These are phyloP conservation scores for Sylvicapra grimmia DNA, from an alignment of 2,113 vertebrate species.

Conservation along the genomic window DNA sequence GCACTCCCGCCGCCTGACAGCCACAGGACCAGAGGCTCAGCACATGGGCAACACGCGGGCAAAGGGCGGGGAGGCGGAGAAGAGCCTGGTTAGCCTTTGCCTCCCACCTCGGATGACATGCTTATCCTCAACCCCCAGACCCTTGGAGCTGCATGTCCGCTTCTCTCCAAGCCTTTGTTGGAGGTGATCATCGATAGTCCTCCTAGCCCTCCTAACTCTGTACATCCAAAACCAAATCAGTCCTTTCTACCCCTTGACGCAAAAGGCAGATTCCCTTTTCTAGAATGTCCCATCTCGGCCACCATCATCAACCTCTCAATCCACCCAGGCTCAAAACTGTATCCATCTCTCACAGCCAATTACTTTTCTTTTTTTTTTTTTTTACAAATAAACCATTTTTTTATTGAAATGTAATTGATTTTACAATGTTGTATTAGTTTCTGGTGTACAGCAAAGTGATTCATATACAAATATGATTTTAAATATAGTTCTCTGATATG, in stretches of 20 bases:
- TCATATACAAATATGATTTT: background rate
- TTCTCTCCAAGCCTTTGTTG: background rate
- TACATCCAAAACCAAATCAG: background rate
- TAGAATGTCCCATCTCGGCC: background rate
- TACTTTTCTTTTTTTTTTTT: background rate
- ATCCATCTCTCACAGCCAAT: background rate
- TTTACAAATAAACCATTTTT: background rate
- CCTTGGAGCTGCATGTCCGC: fast-evolving
- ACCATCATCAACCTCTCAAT: background rate
- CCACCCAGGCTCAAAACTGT: background rate
- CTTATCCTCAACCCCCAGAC: background rate
- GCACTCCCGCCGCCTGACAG: too few species aligned
- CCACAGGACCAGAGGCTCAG: background rate
- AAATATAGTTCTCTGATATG: background rate
- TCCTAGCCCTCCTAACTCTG: background rate
- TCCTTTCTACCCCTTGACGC: background rate
- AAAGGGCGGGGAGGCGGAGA: background rate
- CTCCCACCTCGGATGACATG: background rate
- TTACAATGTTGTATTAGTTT: background rate
- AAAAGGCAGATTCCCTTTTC: background rate
- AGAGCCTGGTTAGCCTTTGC: fast-evolving
- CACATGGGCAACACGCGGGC: fast-evolving
- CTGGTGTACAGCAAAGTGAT: background rate
- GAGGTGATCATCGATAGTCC: background rate
- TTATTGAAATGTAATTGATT: background rate